Conservation (phyloP, 1,140 invertebrate genomes). For the Drosophila sturtevanti region DNA sequence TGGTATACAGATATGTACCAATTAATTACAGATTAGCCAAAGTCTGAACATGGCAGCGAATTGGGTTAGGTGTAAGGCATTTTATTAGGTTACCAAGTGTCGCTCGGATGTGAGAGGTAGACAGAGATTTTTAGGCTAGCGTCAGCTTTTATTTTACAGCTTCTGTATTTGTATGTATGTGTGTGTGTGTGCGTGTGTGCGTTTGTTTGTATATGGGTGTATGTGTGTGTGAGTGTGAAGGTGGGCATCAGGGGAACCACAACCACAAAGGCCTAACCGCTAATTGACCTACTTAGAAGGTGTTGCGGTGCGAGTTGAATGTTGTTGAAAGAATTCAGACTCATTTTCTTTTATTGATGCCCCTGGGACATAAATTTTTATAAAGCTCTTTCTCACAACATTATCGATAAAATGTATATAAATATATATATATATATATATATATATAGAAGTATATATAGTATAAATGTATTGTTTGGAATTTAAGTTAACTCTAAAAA, state of each 20-base stretch:
- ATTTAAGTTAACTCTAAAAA: background rate
- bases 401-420: background rate
- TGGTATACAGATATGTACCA: conserved; percentile 68
- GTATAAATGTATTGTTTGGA: too few species aligned
- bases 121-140: background rate
- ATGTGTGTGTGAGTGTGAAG: background rate
- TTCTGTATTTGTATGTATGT: conserved; percentile 1
- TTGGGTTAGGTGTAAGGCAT: conserved; percentile 15
- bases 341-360: conserved; percentile 2
- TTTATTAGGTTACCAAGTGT: conserved; percentile 58
- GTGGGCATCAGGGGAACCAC: background rate
- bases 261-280: conserved; percentile 21
- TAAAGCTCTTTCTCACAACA: background rate
- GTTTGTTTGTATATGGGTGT: background rate
- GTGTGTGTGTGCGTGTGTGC: background rate
- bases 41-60: conserved; percentile 31
- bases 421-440: too few species aligned
- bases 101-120: background rate
- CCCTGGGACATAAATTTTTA: background rate
- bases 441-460: too few species aligned
- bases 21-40: conserved; percentile 76
- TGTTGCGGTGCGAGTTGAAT: background rate
- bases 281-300: conserved; percentile 66
- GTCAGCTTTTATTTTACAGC: conserved; percentile 31
- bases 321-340: background rate